phyloP scores from a whole-genome alignment of 2,113 vertebrate species.

The Synodontis membranacea region DNA sequence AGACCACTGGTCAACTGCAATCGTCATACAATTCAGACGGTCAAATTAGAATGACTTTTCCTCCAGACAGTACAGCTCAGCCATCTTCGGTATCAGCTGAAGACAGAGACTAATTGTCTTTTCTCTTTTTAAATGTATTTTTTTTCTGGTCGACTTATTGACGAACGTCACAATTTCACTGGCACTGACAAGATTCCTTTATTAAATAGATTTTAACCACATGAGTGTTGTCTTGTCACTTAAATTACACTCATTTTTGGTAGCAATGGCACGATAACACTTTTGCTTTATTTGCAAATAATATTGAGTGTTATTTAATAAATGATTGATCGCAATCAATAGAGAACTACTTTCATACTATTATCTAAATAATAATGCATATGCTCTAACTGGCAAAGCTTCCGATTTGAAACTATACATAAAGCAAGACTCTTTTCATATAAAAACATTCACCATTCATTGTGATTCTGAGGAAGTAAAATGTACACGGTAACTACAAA shows the following conservation, averaged over 20 bases:
- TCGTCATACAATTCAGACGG: neutral
- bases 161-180: neutral
- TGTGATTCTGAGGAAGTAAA: neutral
- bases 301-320: neutral
- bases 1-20: neutral
- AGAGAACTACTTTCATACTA: neutral
- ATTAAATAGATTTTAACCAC: neutral
- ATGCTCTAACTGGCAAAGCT: neutral
- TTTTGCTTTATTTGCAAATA: neutral
- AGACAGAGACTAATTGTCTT: neutral
- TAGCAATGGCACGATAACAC: neutral
- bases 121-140: neutral
- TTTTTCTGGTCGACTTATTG: neutral
- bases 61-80: neutral
- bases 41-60: neutral
- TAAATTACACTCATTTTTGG: neutral
- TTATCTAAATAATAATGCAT: neutral
- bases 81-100: neutral
- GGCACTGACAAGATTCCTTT: neutral
- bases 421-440: neutral
- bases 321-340: neutral
- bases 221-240: neutral
- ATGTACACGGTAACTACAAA: too few species aligned
- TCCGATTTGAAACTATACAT: neutral
- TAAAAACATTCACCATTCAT: too few species aligned